Conservation (phyloP, 2,113 vertebrate species). For the Mesitornis unicolor region DNA sequence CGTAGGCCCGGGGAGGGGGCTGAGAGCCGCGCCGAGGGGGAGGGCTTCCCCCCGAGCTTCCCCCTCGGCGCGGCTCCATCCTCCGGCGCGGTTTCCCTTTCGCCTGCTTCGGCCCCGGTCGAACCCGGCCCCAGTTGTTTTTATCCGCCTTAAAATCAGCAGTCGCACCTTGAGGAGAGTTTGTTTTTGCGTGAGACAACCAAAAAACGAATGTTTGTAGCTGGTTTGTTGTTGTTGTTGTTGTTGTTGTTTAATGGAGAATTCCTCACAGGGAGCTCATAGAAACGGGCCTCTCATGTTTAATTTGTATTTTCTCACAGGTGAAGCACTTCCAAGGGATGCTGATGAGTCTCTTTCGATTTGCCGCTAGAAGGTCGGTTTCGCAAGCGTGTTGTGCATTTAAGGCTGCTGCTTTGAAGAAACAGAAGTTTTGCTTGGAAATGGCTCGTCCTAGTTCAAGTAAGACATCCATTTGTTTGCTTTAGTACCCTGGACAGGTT, state of each 20-base stretch:
- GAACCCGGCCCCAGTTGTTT: background rate
- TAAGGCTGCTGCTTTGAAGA: background rate
- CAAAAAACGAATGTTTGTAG: fast-evolving
- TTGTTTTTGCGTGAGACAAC: background rate
- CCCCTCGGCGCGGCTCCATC: background rate
- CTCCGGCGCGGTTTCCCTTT: background rate
- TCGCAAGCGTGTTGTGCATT: conserved; percentile 19
- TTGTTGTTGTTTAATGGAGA: too few relatives aligned
- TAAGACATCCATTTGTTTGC: conserved; percentile 10
- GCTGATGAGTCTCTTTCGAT: conserved; percentile 65
- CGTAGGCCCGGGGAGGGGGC: background rate
- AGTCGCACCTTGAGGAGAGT: background rate
- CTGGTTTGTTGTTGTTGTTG: background rate
- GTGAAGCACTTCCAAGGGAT: background rate
- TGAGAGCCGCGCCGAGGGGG: background rate
- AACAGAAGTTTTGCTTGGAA: conserved; percentile 2
- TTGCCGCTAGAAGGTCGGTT: conserved; percentile 20
- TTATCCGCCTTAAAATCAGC: background rate
- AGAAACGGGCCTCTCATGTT: background rate
- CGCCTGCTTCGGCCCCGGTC: background rate
- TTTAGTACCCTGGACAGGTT: background rate
- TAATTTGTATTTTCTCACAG: background rate
- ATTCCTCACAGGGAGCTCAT: too few relatives aligned
- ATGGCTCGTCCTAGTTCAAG: conserved; percentile 79
- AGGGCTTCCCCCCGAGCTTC: background rate